Evolutionary conservation across 1,140 invertebrate genomes (phyloP).

Genomic region (Procambarus clarkii): DNA sequence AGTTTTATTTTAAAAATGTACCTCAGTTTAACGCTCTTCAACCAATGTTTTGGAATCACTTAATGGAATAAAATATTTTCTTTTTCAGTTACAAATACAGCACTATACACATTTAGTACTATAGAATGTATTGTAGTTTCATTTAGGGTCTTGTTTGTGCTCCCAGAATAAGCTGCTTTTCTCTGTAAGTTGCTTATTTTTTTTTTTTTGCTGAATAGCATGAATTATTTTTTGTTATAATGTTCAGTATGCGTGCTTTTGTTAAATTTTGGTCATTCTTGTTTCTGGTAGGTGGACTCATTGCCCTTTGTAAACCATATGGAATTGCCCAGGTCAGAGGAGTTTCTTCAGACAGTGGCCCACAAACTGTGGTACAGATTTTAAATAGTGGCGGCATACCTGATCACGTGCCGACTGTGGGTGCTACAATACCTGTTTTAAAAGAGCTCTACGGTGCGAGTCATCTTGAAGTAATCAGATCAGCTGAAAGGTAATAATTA

Average conservation of each 20-base stretch:
- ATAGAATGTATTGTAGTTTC: too few species aligned
- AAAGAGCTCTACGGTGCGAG: background rate
- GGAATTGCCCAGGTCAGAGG: background rate
- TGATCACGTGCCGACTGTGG: background rate
- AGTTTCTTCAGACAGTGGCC: background rate
- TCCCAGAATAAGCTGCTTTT: too few species aligned
- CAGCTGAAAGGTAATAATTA: background rate
- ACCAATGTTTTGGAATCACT: too few species aligned
- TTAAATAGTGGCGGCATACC: background rate
- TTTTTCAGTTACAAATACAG: too few species aligned
- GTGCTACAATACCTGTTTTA: background rate
- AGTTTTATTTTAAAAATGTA: too few species aligned
- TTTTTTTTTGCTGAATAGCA: background rate
- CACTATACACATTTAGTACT: too few species aligned
- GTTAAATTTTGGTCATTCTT: background rate
- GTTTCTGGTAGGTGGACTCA: background rate
- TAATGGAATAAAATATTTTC: too few species aligned
- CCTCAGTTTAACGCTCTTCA: too few species aligned
- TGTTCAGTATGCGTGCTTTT: too few species aligned
- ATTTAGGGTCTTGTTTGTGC: too few species aligned
- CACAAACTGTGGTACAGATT: background rate
- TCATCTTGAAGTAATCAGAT: background rate
- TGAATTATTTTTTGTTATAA: background rate
- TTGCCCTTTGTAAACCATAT: background rate
- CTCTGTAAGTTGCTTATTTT: background rate